A percentile compares a stretch with the other conserved stretches of the same genome.
Evolutionary conservation across 2,113 vertebrate genomes (phyloP).

Genomic region (Eublepharis macularius): DNA sequence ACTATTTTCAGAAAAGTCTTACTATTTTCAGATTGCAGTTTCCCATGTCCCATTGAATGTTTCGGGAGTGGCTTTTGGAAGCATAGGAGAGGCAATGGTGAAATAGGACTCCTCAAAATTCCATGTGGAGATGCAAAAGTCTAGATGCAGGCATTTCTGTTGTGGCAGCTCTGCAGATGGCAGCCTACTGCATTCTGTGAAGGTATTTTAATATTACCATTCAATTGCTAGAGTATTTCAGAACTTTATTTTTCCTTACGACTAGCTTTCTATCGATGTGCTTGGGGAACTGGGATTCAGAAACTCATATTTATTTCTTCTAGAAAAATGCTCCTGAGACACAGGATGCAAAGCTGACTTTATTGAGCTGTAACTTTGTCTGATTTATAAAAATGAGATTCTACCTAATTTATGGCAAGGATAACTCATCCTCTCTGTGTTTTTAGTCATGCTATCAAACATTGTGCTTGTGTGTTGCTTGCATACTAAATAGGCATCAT

Average conservation of each 20-base stretch:
- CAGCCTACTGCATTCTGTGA: not conserved
- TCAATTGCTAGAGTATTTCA: not conserved
- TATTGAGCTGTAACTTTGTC: not conserved
- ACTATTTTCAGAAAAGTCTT: not conserved
- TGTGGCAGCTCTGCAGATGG: not conserved
- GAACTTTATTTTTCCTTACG: not conserved
- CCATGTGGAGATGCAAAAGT: not conserved
- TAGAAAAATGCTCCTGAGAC: not conserved
- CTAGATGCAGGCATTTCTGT: not conserved
- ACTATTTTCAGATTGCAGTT: not conserved
- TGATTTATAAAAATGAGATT: constrained; percentile 6
- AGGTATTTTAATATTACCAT: not conserved
- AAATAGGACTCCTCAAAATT: not conserved
- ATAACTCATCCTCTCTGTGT: not conserved
- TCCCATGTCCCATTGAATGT: not conserved
- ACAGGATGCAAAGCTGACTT: not conserved
- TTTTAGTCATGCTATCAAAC: not conserved
- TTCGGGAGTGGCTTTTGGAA: not conserved
- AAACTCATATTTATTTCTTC: not conserved
- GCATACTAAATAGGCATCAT: not conserved
- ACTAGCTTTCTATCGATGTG: not conserved
- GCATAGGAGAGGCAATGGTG: not conserved
- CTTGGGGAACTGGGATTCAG: not conserved
- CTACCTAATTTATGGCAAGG: not conserved
- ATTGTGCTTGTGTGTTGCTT: not conserved